Evolutionary conservation across 2,797 vertebrate species (phyloP).

Genomic region (Crenichthys baileyi): DNA sequence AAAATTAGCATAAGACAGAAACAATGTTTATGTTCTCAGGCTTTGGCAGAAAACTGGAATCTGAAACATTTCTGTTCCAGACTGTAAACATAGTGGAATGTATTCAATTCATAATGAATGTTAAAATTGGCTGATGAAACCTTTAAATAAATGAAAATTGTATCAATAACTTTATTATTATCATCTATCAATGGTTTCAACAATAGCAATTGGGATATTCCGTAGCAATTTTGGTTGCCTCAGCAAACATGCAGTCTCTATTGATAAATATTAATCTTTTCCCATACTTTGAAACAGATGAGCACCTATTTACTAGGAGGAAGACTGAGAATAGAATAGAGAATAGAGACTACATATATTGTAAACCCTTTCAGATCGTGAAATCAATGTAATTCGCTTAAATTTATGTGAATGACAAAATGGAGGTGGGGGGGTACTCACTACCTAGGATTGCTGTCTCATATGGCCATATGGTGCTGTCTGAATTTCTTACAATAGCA

Average conservation of each 20-base stretch:
- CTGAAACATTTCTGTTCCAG: no score
- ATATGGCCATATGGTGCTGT: slow-evolving; percentile 33
- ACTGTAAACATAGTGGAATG: neutral
- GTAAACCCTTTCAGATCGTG: slow-evolving; percentile 6
- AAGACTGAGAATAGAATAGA: slow-evolving; percentile 14
- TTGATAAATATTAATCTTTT: slow-evolving; percentile 19
- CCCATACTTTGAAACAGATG: slow-evolving; percentile 11
- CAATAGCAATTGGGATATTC: neutral
- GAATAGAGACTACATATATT: slow-evolving; percentile 12
- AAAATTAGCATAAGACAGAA: no score
- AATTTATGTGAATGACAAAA: neutral
- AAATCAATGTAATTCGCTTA: neutral
- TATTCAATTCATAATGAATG: no score
- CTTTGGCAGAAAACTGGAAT: no score
- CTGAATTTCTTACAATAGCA: slow-evolving; percentile 36
- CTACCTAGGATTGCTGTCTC: no score
- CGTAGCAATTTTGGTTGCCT: neutral
- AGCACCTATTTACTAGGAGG: slow-evolving; percentile 11
- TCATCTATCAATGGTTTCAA: neutral
- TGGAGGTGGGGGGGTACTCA: neutral
- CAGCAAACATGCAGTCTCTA: neutral
- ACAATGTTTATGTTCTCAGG: no score
- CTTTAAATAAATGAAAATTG: neutral
- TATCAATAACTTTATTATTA: neutral
- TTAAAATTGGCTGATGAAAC: no score